phyloP scores from a whole-genome alignment of 2,113 vertebrate species.

The Psilopsiagon aymara region DNA sequence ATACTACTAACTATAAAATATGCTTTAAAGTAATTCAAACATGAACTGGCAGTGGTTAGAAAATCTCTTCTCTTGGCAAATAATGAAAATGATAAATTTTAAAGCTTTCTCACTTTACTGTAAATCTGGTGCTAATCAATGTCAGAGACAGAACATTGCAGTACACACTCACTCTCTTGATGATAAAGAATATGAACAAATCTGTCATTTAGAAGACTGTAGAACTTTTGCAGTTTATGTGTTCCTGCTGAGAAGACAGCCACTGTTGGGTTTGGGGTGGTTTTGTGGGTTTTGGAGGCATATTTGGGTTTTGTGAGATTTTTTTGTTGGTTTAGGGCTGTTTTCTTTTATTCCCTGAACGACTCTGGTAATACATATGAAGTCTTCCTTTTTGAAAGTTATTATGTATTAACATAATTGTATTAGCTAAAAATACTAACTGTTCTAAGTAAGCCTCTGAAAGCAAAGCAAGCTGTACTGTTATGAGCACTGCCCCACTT shows the following conservation, averaged over 20 bases:
- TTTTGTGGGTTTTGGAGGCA: not conserved
- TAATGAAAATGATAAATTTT: not conserved
- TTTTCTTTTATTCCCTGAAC: not conserved
- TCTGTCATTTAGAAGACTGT: not conserved
- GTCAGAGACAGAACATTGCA: not conserved
- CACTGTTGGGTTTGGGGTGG: not conserved
- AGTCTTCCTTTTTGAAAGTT: slow-evolving; percentile 11
- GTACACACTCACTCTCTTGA: not conserved
- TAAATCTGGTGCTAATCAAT: not conserved
- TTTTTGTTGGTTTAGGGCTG: not conserved
- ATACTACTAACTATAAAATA: not conserved
- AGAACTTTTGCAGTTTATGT: not conserved
- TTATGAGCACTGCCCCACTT: not conserved
- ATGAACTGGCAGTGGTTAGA: not conserved
- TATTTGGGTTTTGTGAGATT: not conserved
- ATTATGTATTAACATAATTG: slow-evolving; percentile 31
- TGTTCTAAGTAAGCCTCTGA: not conserved
- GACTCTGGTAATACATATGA: not conserved
- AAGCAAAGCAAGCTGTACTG: slow-evolving; percentile 18
- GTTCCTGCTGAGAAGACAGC: not conserved
- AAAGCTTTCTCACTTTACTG: not conserved
- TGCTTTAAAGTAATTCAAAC: not conserved
- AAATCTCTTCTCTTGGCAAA: not conserved
- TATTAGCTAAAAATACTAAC: not conserved
- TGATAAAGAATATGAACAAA: not conserved